Base-by-base conservation (phyloP, 2,888 invertebrate species). In the Sphecodes monilicornis region DNA sequence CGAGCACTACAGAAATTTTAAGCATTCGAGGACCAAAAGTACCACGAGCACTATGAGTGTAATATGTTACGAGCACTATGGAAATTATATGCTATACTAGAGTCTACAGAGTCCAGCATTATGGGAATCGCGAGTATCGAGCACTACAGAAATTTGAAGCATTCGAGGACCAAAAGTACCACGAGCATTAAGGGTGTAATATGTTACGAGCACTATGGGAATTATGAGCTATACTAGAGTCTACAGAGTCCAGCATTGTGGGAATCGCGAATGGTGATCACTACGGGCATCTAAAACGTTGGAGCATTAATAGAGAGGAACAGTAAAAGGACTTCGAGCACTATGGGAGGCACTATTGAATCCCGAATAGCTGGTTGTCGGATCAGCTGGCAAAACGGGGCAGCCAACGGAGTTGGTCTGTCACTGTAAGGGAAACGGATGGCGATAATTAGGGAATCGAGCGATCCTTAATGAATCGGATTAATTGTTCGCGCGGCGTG, bases 381-480 rank as follows among this genome's bases (percentile, higher is more conserved):
- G 5, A 29, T 8, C 6, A 18, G 32, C 10, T 50, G 29, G 36
- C 39, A 36, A 13, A 68, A 26, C 5, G 8, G 26, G 43, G 41
- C 10, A 22, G 8, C 11, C 70, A 29, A 43, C 18, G 3, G 22
- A 57, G 50, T 50, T 72, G 71, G 72, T 80, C 60, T 71, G 76
- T 39, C 57, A n/a, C n/a, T 26, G 39, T 46, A 57, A 39, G 32
- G 43, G 50, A 81, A 76, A 80, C 72, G 68, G 16, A 64, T 13
- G 68, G 26, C 36, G 82, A 69, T 83, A 81, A 83, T 83, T 83
- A 73, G 81, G 50, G 76, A 36, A 60, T 13, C 43, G 79, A 64
- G 64, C 74, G 79, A 75, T 79, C 50, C 39, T n/a, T 82, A 82
- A 82, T 82, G 76, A 83, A 83, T 83, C 81, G 69, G 81, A 81